Percentiles rank a stretch among this genome's conserved stretches.
phyloP scores from a whole-genome alignment of 2,797 vertebrate species.

The Geotrypetes seraphini region DNA sequence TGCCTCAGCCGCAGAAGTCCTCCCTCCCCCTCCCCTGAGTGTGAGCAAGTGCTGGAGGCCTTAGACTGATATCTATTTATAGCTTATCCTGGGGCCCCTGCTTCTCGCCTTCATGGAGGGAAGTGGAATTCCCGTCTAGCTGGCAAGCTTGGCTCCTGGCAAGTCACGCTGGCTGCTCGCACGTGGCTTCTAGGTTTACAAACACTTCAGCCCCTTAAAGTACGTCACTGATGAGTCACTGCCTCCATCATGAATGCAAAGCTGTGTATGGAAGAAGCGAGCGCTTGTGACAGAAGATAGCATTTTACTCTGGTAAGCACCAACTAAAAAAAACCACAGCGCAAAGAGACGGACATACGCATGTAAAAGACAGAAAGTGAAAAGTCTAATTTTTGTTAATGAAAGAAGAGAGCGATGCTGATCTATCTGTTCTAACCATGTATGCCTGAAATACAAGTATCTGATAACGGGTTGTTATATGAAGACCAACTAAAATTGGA shows the following conservation, averaged over 20 bases:
- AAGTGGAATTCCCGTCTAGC: background rate
- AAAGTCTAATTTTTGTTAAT: too few species aligned
- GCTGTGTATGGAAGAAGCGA: background rate
- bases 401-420: too few species aligned
- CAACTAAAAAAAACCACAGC: too few species aligned
- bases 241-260: background rate
- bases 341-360: too few species aligned
- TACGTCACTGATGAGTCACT: constrained; percentile 9
- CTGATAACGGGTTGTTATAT: too few species aligned
- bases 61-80: background rate
- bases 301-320: background rate
- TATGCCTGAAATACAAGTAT: too few species aligned
- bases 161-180: background rate
- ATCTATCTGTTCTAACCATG: too few species aligned
- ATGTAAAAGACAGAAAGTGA: too few species aligned
- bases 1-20: background rate
- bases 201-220: constrained; percentile 16
- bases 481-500: too few species aligned
- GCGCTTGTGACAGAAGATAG: background rate
- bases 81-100: background rate
- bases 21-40: background rate
- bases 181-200: constrained; percentile 29
- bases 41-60: background rate
- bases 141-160: background rate
- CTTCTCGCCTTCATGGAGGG: background rate